Conservation (phyloP, 2,797 vertebrate species). For the Parambassis ranga region DNA sequence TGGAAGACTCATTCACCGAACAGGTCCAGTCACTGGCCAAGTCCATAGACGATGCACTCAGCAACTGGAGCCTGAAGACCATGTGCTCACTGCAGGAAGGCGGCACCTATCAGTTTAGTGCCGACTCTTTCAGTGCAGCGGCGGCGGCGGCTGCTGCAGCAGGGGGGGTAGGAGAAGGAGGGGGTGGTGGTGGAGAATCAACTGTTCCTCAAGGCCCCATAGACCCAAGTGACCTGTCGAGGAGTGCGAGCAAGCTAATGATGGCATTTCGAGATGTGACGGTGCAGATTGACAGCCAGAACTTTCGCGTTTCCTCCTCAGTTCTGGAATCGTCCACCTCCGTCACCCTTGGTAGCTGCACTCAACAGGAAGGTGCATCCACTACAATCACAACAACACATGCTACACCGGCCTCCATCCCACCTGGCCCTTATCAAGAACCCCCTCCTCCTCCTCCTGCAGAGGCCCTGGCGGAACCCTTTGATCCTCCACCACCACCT, state of each 20-base stretch:
- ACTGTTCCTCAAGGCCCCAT: conserved; percentile 64
- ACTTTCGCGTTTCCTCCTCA: conserved; percentile 93
- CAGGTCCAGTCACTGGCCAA: conserved; percentile 98
- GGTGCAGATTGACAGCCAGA: conserved; percentile 95
- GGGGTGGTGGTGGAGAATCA: conserved; percentile 62
- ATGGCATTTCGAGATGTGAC: conserved; percentile 98
- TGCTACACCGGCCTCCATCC: conserved; percentile 19
- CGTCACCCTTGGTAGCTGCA: conserved; percentile 89
- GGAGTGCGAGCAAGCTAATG: conserved; percentile 92
- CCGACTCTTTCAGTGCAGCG: conserved; percentile 85
- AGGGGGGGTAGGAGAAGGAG: conserved; percentile 68
- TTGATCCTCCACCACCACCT: conserved; percentile 65
- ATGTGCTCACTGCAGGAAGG: conserved; percentile 96
- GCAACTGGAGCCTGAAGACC: conserved; percentile 97
- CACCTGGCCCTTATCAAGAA: conserved; percentile 42
- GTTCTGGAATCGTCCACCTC: conserved; percentile 86
- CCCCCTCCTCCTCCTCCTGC: conserved; percentile 39
- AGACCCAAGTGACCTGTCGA: conserved; percentile 81
- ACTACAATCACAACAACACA: conserved; percentile 36
- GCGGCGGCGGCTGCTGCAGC: conserved; percentile 29
- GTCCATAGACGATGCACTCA: conserved; percentile 97
- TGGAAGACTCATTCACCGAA: conserved; percentile 97
- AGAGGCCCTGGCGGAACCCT: conserved; percentile 45
- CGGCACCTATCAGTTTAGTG: conserved; percentile 88
- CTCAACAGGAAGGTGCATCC: conserved; percentile 67